Base-by-base conservation (phyloP, 1,140 invertebrate species). In the Sarcophaga bullata region DNA sequence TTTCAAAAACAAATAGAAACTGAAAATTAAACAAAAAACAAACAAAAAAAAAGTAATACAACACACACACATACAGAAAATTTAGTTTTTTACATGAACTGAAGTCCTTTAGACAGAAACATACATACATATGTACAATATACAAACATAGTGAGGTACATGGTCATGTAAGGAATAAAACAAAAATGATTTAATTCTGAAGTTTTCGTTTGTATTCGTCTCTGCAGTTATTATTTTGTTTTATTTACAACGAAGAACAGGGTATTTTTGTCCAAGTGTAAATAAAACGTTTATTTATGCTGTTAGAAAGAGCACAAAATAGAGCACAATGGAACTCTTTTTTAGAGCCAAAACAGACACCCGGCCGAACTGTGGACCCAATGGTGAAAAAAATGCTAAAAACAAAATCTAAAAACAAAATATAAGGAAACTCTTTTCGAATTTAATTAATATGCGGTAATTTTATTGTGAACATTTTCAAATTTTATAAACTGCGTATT, bases 131-230 rank as follows among this genome's bases (percentile, higher is more conserved):
- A n/a, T n/a, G n/a, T n/a, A n/a, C n/a, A n/a, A n/a, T n/a, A n/a
- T n/a, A 78, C n/a, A n/a, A 49, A 78, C 75, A 50, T 48, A 50
- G 46, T 49, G 13, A 58, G 25, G 25, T 58, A n/a, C 54, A 7
- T 58, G n/a, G 13, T n/a, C 54, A 58, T 58, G 54, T n/a, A 58
- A 58, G 54, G 25, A 37, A 37, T 37, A 4, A 37, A 37, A 37
- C 25, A 78, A 19, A 52, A 78, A 78, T 78, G 75, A 78, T 78
- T 78, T 78, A 78, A 78, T 78, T 78, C 75, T 50, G 50, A 78
- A 78, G 48, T 78, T 78, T 72, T 78, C 50, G 75, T 78, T 76
- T 46, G n/a, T n/a, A n/a, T n/a, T 17, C 48, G 73, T 37, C 25
- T 37, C 25, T 37, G 25, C 25, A 37, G 1, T 37, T 37, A 37